These are phyloP conservation scores for Laupala kohalensis DNA, from an alignment of 1,140 invertebrate species.

Conservation along the genomic window DNA sequence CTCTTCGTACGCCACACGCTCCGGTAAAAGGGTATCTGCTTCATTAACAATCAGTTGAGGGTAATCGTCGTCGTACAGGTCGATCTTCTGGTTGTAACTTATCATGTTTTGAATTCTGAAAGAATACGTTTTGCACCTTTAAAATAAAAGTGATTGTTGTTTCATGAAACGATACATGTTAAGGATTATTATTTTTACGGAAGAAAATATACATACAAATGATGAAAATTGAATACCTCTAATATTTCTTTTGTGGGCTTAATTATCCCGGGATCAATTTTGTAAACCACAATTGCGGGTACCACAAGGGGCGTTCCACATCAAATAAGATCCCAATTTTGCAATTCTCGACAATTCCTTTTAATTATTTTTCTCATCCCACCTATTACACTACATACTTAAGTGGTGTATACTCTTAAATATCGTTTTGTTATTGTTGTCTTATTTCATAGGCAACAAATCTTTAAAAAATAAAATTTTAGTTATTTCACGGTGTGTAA, in stretches of 20 bases:
- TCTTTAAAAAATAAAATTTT: too few relatives aligned
- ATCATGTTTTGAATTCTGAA: slow-evolving; percentile 15
- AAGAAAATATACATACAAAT: background rate
- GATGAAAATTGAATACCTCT: background rate
- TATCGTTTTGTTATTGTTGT: too few relatives aligned
- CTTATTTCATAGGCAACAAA: too few relatives aligned
- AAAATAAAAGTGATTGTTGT: background rate
- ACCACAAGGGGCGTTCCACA: too few relatives aligned
- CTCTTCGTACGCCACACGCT: slow-evolving; percentile 35
- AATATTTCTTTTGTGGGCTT: background rate
- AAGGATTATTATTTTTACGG: background rate
- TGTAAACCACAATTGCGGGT: too few relatives aligned
- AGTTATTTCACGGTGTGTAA: too few relatives aligned
- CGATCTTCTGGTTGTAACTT: slow-evolving; percentile 29
- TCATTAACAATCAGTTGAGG: slow-evolving; percentile 30
- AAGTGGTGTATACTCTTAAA: too few relatives aligned
- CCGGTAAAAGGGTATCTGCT: slow-evolving; percentile 26
- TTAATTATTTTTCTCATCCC: too few relatives aligned
- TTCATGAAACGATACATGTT: background rate
- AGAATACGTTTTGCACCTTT: background rate
- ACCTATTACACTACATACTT: too few relatives aligned
- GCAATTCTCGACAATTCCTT: too few relatives aligned
- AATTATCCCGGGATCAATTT: background rate
- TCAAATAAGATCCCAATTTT: too few relatives aligned
- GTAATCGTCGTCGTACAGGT: slow-evolving; percentile 52